These are phyloP conservation scores for Apis laboriosa DNA, from an alignment of 1,140 invertebrate species.

Conservation along the genomic window DNA sequence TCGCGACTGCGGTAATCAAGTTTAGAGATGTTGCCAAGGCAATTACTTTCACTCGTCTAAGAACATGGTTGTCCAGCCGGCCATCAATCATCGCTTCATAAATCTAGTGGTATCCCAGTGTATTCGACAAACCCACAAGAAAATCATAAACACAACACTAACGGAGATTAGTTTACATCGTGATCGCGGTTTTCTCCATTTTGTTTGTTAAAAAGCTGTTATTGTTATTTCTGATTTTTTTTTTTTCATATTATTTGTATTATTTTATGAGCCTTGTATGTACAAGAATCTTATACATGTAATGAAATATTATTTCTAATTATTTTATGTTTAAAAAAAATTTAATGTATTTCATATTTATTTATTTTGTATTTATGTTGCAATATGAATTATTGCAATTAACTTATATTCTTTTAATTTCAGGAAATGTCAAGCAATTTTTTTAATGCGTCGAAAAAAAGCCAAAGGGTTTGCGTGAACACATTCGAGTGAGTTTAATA, in stretches of 20 bases:
- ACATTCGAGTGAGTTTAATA: constrained; percentile 52
- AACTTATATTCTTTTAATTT: too few species aligned
- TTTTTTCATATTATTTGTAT: neutral
- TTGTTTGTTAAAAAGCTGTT: neutral
- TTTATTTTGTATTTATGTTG: neutral
- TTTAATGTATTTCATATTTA: neutral
- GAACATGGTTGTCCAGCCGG: neutral
- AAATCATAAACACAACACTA: constrained; percentile 20
- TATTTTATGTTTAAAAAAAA: too few species aligned
- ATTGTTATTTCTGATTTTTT: neutral
- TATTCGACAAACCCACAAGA: constrained; percentile 18
- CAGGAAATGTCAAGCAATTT: too few species aligned
- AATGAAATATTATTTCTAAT: too few species aligned
- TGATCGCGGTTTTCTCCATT: neutral
- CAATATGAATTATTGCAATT: neutral
- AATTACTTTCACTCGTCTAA: constrained; percentile 28
- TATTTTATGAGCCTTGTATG: neutral
- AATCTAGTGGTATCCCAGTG: constrained; percentile 15
- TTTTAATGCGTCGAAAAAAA: neutral
- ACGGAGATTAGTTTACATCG: neutral
- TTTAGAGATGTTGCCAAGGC: constrained; percentile 25
- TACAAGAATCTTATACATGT: too few species aligned
- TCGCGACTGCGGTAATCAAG: constrained; percentile 17
- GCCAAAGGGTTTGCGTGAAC: neutral
- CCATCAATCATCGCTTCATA: constrained; percentile 48